Conservation (phyloP, 2,113 vertebrate genomes). For the Chloropsis hardwickii region DNA sequence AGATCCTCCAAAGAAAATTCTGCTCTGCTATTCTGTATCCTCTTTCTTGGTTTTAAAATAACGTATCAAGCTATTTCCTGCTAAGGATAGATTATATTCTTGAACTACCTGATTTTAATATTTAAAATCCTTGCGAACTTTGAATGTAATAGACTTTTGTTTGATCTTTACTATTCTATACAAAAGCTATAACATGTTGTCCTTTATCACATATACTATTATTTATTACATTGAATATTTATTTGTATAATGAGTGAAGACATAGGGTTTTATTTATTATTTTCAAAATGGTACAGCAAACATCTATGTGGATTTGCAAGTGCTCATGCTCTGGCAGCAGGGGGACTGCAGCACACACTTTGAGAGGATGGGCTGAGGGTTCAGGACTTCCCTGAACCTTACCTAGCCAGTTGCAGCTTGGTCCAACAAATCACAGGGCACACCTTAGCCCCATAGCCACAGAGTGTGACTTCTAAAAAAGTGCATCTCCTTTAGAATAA, state of each 20-base stretch:
- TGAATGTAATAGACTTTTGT: not conserved
- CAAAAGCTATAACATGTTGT: not conserved
- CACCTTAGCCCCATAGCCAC: fast-evolving
- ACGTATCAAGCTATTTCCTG: not conserved
- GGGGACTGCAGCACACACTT: fast-evolving
- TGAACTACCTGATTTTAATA: not conserved
- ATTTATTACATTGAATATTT: not conserved
- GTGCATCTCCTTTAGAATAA: fast-evolving
- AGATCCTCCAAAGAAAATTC: not conserved
- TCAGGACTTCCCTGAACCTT: fast-evolving
- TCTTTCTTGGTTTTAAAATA: not conserved
- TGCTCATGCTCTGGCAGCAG: not conserved
- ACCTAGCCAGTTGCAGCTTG: fast-evolving
- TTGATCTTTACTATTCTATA: not conserved
- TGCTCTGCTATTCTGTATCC: not conserved
- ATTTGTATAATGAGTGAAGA: not conserved
- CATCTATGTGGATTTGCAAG: not conserved
- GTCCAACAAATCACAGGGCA: not conserved
- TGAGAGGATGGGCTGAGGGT: fast-evolving
- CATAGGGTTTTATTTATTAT: not conserved
- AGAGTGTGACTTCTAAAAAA: not conserved
- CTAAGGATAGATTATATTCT: not conserved
- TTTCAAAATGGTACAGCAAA: not conserved
- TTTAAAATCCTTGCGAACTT: not conserved
- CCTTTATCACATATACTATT: not conserved